Evolutionary conservation across 2,113 vertebrate species (phyloP).

Genomic region (Podocnemis expansa): DNA sequence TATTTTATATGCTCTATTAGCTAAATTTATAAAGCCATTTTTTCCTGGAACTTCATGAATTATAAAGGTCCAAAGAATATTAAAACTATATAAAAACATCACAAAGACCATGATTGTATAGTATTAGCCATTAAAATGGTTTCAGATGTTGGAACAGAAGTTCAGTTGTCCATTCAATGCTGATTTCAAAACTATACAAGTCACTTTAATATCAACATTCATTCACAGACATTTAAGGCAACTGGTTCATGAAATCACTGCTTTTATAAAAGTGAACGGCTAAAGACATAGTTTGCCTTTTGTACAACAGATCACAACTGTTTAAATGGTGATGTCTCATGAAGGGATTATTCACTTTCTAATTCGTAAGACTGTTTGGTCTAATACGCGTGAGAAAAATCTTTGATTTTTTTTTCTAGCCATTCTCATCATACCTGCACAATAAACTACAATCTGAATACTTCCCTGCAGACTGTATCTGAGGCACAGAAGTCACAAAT

Average conservation of each 20-base stretch:
- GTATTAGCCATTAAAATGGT: background rate
- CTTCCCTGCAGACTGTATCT: constrained; percentile 62
- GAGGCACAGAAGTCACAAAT: constrained; percentile 34
- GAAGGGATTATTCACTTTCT: background rate
- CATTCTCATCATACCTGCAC: constrained; percentile 66
- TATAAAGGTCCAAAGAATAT: constrained; percentile 10
- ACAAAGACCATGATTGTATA: background rate
- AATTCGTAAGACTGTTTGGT: constrained; percentile 36
- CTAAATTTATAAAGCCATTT: background rate
- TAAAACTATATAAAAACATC: background rate
- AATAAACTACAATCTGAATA: constrained; percentile 62
- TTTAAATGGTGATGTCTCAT: background rate
- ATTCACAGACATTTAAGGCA: constrained; percentile 83
- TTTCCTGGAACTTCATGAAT: background rate
- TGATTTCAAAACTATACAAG: constrained; percentile 65
- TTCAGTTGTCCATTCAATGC: constrained; percentile 61
- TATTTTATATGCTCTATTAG: background rate
- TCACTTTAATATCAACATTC: constrained; percentile 78
- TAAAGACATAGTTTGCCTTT: constrained; percentile 10
- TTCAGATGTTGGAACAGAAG: constrained; percentile 47
- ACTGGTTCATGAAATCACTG: constrained; percentile 72
- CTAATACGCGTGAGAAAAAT: constrained; percentile 30
- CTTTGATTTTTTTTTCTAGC: constrained; percentile 51
- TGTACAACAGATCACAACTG: constrained; percentile 15
- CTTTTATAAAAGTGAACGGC: constrained; percentile 49